These are phyloP conservation scores for Cettia cetti DNA, from an alignment of 2,113 vertebrate species.

Conservation along the genomic window DNA sequence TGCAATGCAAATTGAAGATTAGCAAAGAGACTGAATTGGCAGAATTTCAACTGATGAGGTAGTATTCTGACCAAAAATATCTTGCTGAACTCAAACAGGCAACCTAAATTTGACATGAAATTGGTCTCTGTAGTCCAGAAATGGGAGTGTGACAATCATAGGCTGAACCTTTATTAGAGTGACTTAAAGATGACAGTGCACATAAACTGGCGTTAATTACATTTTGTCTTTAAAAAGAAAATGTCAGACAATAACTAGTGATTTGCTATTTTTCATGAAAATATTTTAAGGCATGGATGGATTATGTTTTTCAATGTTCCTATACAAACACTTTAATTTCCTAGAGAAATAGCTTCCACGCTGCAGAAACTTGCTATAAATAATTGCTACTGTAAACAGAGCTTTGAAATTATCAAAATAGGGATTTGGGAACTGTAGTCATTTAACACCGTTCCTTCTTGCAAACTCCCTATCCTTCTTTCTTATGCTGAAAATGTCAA, in stretches of 20 bases:
- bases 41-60: not conserved
- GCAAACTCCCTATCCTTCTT: not conserved
- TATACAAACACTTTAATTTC: not conserved
- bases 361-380: not conserved
- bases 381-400: not conserved
- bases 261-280: not conserved
- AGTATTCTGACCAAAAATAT: not conserved
- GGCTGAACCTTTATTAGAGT: not conserved
- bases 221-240: not conserved
- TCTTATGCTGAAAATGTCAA: slow-evolving; percentile 39
- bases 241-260: not conserved
- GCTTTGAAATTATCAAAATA: not conserved
- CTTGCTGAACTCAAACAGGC: not conserved
- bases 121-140: not conserved
- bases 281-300: not conserved
- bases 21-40: not conserved
- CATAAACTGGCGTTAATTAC: not conserved
- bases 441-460: not conserved
- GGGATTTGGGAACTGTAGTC: not conserved
- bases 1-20: not conserved
- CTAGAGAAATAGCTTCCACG: not conserved
- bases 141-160: not conserved
- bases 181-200: not conserved
- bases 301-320: not conserved
- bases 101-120: not conserved